Percentiles rank a stretch among this genome's conserved stretches.
Conservation (phyloP, 2,888 invertebrate species). For the Noctuana brunneofusca region DNA sequence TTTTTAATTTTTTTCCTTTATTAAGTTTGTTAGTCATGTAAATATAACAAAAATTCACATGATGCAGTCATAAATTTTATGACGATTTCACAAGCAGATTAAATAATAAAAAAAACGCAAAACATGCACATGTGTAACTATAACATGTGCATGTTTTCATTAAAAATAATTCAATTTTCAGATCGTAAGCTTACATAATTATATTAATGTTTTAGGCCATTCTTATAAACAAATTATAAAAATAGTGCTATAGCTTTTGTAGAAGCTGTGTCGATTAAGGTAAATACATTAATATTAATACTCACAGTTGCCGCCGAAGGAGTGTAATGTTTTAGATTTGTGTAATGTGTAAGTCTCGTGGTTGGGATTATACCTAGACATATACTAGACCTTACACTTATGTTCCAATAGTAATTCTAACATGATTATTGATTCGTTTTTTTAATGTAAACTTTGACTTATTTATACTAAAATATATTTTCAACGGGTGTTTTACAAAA, state of each 20-base stretch:
- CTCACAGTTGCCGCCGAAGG: constrained; percentile 66
- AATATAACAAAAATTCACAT: background rate
- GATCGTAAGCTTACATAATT: background rate
- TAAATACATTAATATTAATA: constrained; percentile 48
- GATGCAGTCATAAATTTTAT: background rate
- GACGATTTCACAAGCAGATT: background rate
- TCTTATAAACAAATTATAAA: constrained; percentile 13
- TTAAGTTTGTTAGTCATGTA: no score
- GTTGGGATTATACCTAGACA: constrained; percentile 39
- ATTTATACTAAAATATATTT: background rate
- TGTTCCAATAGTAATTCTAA: no score
- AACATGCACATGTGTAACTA: background rate
- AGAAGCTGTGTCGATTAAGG: constrained; percentile 53
- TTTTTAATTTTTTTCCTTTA: no score
- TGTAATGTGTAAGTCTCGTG: constrained; percentile 69
- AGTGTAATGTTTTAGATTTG: constrained; percentile 58
- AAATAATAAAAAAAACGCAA: background rate
- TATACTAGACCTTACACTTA: background rate
- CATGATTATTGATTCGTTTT: background rate
- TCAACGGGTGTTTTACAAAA: background rate
- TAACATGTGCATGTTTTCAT: constrained; percentile 8
- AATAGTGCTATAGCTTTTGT: constrained; percentile 29
- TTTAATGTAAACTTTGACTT: background rate
- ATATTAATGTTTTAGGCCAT: constrained; percentile 15
- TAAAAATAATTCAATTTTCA: background rate